These are phyloP conservation scores for Melolontha melolontha DNA, from an alignment of 2,888 invertebrate genomes.

Conservation along the genomic window DNA sequence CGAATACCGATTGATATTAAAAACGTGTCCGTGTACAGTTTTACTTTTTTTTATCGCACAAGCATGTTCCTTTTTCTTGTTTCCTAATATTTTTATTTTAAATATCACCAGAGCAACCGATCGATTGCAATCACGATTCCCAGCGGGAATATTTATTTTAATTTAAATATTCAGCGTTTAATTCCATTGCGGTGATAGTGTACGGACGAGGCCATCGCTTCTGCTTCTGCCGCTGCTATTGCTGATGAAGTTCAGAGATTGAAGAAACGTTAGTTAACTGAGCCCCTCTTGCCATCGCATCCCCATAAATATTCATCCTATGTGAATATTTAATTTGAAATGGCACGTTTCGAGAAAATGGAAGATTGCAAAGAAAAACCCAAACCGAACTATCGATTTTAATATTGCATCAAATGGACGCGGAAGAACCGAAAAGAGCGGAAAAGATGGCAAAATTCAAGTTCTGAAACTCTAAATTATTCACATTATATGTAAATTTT, in stretches of 20 bases:
- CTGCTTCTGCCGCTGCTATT: not conserved
- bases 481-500: slow-evolving; percentile 30
- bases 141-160: slow-evolving; percentile 16
- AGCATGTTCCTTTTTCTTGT: not conserved
- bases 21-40: slow-evolving; percentile 1
- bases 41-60: not conserved
- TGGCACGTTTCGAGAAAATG: slow-evolving; percentile 3
- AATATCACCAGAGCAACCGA: not conserved
- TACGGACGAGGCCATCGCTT: not conserved
- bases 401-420: slow-evolving; percentile 18
- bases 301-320: slow-evolving; percentile 12
- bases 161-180: slow-evolving; percentile 28
- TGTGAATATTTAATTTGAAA: slow-evolving; percentile 20
- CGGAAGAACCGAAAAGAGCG: not conserved
- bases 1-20: slow-evolving; percentile 13
- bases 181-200: not conserved
- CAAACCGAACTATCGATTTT: slow-evolving; percentile 14
- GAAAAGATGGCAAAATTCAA: slow-evolving; percentile 9
- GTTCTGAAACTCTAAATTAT: slow-evolving; percentile 28
- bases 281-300: not conserved
- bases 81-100: slow-evolving; percentile 1
- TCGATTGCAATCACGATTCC: slow-evolving; percentile 9
- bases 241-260: not conserved
- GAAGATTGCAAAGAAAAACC: slow-evolving; percentile 8
- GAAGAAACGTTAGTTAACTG: not conserved